Percentiles rank a stretch among this genome's conserved stretches.
Evolutionary conservation across 2,797 vertebrate genomes (phyloP).

Genomic region (Danio kyathit): DNA sequence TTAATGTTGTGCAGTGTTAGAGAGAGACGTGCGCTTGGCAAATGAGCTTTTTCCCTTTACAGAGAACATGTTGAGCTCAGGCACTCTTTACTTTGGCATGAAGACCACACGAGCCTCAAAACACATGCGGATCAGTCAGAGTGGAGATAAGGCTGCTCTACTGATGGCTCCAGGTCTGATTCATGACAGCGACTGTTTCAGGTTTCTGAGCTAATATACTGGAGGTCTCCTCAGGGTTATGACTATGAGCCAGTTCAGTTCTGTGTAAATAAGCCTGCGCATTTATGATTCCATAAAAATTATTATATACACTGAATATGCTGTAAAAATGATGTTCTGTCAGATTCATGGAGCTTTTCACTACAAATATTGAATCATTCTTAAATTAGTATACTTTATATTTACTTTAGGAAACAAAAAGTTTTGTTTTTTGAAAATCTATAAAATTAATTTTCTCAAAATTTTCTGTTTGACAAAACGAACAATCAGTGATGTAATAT

Average conservation of each 20-base stretch:
- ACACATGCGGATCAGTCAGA: background rate
- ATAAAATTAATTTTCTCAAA: too few species aligned
- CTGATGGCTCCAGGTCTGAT: background rate
- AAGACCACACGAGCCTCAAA: conserved; percentile 59
- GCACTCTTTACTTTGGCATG: conserved; percentile 53
- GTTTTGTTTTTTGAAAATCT: too few species aligned
- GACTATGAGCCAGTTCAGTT: background rate
- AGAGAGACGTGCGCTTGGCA: background rate
- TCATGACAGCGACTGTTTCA: background rate
- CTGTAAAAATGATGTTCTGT: too few species aligned
- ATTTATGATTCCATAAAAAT: too few species aligned
- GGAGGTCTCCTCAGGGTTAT: background rate
- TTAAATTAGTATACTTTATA: too few species aligned
- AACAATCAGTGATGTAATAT: too few species aligned
- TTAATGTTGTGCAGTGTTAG: conserved; percentile 11
- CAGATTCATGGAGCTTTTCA: too few species aligned
- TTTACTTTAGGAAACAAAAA: too few species aligned
- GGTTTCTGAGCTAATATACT: conserved; percentile 21
- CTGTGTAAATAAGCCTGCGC: background rate
- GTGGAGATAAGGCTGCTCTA: background rate
- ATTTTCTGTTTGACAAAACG: too few species aligned
- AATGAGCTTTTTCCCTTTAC: conserved; percentile 55
- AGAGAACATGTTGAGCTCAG: conserved; percentile 53
- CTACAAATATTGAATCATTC: too few species aligned
- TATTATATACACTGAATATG: too few species aligned